Base-by-base conservation (phyloP, 2,888 invertebrate species). In the Tipula confusa region DNA sequence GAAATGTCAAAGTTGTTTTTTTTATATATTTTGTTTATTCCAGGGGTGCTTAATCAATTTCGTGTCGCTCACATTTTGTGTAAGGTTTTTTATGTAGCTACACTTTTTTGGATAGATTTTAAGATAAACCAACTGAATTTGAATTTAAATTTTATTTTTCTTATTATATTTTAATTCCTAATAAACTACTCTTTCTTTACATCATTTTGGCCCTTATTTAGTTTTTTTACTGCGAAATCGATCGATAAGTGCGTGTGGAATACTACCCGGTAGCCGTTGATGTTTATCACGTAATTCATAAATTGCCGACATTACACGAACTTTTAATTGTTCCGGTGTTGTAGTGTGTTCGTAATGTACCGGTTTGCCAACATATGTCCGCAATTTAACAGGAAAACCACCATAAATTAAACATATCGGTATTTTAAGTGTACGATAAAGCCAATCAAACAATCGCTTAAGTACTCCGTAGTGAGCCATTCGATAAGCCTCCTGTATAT, bases 341-440 rank as follows among this genome's bases (percentile, higher is more conserved):
- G 95, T 87, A 82, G 87, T 90, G 11, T 92, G 92, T 87, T 95
- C 94, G 86, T 95, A 94, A 1, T 92, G 92, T 85, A 98, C 95
- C 0, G 98, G 96, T 86, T 93, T 90, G 15, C 98, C 98, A 84
- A 98, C 90, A 87, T 95, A 95, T 11, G 97, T 96, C 86, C 95
- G 92, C 87, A 98, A 91, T 90, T 99, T 99, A 9, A 99, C 99
- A 3, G 99, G 99, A 91, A 99, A 99, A 29, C 98, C 98, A 13
- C 99, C 99, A 91, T 98, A 99, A 84, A 98, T 95, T 2, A 98
- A 98, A 85, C 96, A 94, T 33, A 98, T 92, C 0, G 99, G 99
- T 86, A 98, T 92, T 85, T 96, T 93, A 9, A 96, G 95, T 85
- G 87, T 86, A 85, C 89, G 88, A 84, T 89, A 99, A 18, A 99